phyloP scores from a whole-genome alignment of 2,797 vertebrate species.

The Gymnodraco acuticeps region DNA sequence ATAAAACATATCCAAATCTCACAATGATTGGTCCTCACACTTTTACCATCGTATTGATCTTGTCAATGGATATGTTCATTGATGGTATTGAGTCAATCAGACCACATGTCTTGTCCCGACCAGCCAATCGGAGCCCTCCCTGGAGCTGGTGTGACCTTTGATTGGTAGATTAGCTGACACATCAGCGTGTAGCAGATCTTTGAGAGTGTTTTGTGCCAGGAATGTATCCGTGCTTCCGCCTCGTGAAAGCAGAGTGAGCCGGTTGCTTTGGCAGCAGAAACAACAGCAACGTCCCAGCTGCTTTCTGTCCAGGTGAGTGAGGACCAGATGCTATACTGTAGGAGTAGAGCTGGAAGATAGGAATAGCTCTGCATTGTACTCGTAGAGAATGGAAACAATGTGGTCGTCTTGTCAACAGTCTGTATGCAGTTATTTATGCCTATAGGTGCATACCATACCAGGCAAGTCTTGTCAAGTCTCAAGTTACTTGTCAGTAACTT shows the following conservation, averaged over 20 bases:
- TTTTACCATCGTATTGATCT: background rate
- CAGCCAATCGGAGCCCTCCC: constrained; percentile 30
- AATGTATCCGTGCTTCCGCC: background rate
- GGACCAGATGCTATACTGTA: background rate
- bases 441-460: background rate
- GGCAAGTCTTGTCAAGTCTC: background rate
- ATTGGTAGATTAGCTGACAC: constrained; percentile 42
- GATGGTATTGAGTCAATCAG: constrained; percentile 32
- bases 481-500: background rate
- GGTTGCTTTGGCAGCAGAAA: constrained; percentile 31
- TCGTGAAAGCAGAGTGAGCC: background rate
- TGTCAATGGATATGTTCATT: constrained; percentile 7
- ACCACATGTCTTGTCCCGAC: background rate
- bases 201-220: constrained; percentile 4
- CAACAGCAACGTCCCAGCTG: constrained; percentile 1
- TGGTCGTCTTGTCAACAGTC: background rate
- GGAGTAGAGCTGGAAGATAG: background rate
- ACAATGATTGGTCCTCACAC: background rate
- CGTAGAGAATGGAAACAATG: background rate
- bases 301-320: constrained; percentile 48
- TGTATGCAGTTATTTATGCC: background rate
- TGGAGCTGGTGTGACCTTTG: constrained; percentile 45
- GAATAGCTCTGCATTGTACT: background rate
- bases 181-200: constrained; percentile 14
- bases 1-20: background rate